Evolutionary conservation across 2,888 invertebrate species (phyloP).

Genomic region (Agonum fuliginosum): DNA sequence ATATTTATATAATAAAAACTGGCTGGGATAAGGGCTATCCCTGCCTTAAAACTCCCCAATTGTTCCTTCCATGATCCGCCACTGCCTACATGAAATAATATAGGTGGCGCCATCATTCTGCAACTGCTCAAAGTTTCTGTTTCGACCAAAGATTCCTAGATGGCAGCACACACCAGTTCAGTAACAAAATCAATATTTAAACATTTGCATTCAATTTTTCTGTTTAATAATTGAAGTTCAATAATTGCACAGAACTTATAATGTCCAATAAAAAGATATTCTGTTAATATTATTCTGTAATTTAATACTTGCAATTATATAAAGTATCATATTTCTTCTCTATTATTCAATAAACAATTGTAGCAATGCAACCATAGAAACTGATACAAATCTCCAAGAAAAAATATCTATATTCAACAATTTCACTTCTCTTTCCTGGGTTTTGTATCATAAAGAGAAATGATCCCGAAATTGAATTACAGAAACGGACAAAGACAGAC

Average conservation of each 20-base stretch:
- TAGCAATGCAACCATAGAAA: neutral
- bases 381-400: constrained; percentile 6
- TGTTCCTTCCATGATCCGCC: no score
- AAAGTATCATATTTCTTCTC: neutral
- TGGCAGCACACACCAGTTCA: neutral
- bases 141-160: neutral
- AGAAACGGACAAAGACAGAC: constrained; percentile 6
- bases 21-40: no score
- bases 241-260: neutral
- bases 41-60: no score
- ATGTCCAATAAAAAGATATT: no score
- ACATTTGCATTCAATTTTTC: no score
- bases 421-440: neutral
- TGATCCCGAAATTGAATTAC: constrained; percentile 31
- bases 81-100: neutral
- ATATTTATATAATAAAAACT: no score
- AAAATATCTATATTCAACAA: neutral
- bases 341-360: constrained; percentile 24
- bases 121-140: neutral
- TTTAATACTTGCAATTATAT: no score
- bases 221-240: no score
- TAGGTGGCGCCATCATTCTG: neutral
- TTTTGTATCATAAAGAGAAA: constrained; percentile 24
- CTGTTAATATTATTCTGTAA: no score
- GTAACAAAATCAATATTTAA: neutral